A percentile compares a stretch with the other conserved stretches of the same genome.
phyloP scores from a whole-genome alignment of 2,888 invertebrate genomes.

The Polydrusus cervinus region DNA sequence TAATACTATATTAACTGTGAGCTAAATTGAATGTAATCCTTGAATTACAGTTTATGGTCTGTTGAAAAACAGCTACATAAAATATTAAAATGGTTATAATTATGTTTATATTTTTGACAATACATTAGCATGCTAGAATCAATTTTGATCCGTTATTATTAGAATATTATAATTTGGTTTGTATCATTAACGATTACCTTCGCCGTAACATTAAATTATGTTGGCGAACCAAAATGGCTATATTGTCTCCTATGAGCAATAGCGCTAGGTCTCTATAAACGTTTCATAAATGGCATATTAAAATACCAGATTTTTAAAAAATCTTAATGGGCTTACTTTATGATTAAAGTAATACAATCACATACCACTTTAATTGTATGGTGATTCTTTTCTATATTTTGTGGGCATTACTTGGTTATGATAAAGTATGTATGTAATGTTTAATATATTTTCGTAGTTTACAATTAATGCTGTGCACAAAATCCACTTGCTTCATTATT shows the following conservation, averaged over 20 bases:
- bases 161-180: constrained; percentile 29
- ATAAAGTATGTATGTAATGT: constrained; percentile 34
- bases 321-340: constrained; percentile 44
- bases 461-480: constrained; percentile 37
- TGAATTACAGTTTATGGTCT: constrained; percentile 62
- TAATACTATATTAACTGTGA: constrained; percentile 62
- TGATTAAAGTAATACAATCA: constrained; percentile 38
- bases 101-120: constrained; percentile 46
- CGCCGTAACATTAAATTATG: constrained; percentile 19
- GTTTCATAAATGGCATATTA: constrained; percentile 26
- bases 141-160: constrained; percentile 38
- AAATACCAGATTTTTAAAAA: constrained; percentile 24
- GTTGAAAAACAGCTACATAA: constrained; percentile 58
- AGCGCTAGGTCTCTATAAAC: constrained; percentile 56
- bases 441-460: constrained; percentile 23
- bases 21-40: constrained; percentile 62
- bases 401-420: constrained; percentile 32
- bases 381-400: constrained; percentile 32
- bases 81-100: constrained; percentile 55
- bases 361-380: neutral
- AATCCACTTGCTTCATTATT: constrained; percentile 27
- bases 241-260: constrained; percentile 64
- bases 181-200: constrained; percentile 16
- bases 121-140: constrained; percentile 50
- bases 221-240: constrained; percentile 54